Base-by-base conservation (phyloP, 2,888 invertebrate genomes). In the Electrophaes corylata region DNA sequence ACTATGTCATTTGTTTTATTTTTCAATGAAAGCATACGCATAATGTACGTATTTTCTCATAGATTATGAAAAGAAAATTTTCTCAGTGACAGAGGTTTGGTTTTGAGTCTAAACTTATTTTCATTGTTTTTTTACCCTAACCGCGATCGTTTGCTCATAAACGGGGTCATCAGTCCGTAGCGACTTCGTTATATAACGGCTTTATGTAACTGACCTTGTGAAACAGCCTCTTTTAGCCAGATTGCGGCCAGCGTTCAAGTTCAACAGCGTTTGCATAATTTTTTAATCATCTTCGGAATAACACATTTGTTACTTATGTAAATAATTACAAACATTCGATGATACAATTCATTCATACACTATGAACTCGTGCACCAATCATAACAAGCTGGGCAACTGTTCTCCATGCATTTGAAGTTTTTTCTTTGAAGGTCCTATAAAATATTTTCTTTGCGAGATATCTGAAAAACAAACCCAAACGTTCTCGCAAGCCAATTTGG, bases 141-240 rank as follows among this genome's bases (percentile, higher is more conserved):
- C 26, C 20, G 23, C 43, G 40, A 59, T 43, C 12, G 40, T 54
- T 43, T 19, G 6, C 23, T 47, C 12, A 50, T 39, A 60, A 79
- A 73, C 67, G 68, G 51, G 74, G 79, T 76, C 78, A 75, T 60
- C 66, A 58, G 78, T 81, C 68, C 74, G 68, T 49, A 52, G 60
- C 60, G 41, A 62, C 57, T 59, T 51, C 14, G 60, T 81, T 82
- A 66, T 72, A 72, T 77, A 82, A 83, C 66, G 16, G 18, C 26
- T 18, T 80, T 79, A 77, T 73, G 72, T 76, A 79, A 81, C 54
- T 82, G 83, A 82, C 83, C 83, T 83, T 82, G 83, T 81, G 80
- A 67, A 81, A 84, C 69, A 69, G 66, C 66, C 45, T 57, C 23
- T 52, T 63, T 56, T 50, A 67, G 74, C 18, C 40, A 50, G 48